Evolutionary conservation across 2,888 invertebrate genomes (phyloP), one percentile per base, ranked within the genome.

Genomic region (Volucella bombylans): DNA sequence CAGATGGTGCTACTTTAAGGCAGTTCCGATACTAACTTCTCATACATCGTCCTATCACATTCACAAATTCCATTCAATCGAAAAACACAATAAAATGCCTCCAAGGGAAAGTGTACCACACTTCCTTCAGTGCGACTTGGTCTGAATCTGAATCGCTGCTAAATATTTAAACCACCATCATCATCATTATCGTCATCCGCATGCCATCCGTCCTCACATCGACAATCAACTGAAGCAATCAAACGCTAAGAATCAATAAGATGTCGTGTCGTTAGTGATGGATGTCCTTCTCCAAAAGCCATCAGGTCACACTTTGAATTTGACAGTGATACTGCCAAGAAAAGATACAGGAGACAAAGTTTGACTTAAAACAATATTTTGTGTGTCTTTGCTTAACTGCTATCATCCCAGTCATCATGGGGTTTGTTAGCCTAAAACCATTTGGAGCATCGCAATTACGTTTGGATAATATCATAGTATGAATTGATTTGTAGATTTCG

Each of bases 161-260:
- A 52, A 77, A 78, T 82, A 57, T 78, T 71, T 62, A 78, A 82
- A 69, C n/a, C 72, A 57, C 68, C 61, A 65, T 64, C 71, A 71
- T 65, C 9, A 50, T 49, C 57, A 59, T 49, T 39, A 68, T 61
- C 39, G 59, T 55, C 72, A 73, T 62, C 64, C 64, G 73, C 61
- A 43, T 64, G 11, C 41, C 65, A 23, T 61, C 14, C 65, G 45
- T 61, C 14, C 38, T 57, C 59, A 54, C 55, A 64, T 64, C 62
- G 47, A n/a, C 50, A 61, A 47, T 69, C 55, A n/a, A 50, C 52
- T 61, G 15, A 41, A 52, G 52, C 49, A 67, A 62, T 55, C n/a
- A 61, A 76, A 31, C 76, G 59, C 15, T 61, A 54, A 52, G 61
- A 78, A 78, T 57, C 69, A 80, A 74, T 74, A 73, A 67, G 47